phyloP scores from a whole-genome alignment of 2,797 vertebrate genomes.

The Anableps anableps region DNA sequence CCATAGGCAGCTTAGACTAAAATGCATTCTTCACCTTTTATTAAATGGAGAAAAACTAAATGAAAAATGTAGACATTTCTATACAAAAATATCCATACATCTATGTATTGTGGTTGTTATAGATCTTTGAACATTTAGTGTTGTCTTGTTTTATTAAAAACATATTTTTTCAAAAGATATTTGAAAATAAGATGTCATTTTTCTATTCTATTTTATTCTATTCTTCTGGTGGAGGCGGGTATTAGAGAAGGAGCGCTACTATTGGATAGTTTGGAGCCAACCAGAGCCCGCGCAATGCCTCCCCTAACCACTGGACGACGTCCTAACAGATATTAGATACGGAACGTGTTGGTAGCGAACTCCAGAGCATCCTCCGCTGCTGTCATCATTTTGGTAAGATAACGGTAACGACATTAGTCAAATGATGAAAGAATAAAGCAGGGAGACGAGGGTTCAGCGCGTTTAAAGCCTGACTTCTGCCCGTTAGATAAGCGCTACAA shows the following conservation, averaged over 20 bases:
- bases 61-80: not conserved
- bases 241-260: accelerated
- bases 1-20: not conserved
- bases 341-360: constrained; percentile 4
- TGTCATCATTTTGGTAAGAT: constrained; percentile 34
- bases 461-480: accelerated
- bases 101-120: too few relatives aligned
- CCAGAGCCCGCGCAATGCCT: constrained; percentile 6
- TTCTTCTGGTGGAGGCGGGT: constrained; percentile 12
- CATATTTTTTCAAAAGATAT: not conserved
- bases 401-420: not conserved
- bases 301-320: constrained; percentile 41
- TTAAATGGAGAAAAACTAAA: not conserved
- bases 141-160: not conserved
- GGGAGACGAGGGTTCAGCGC: not conserved
- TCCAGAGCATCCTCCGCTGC: constrained; percentile 46
- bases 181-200: too few relatives aligned
- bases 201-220: not conserved
- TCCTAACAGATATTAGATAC: not conserved
- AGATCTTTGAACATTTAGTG: too few relatives aligned
- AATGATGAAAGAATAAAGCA: not conserved
- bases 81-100: not conserved
- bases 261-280: constrained; percentile 44
- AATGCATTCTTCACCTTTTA: not conserved
- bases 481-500: not conserved